Conservation (phyloP, 2,113 vertebrate genomes). For the Aegithalos caudatus region DNA sequence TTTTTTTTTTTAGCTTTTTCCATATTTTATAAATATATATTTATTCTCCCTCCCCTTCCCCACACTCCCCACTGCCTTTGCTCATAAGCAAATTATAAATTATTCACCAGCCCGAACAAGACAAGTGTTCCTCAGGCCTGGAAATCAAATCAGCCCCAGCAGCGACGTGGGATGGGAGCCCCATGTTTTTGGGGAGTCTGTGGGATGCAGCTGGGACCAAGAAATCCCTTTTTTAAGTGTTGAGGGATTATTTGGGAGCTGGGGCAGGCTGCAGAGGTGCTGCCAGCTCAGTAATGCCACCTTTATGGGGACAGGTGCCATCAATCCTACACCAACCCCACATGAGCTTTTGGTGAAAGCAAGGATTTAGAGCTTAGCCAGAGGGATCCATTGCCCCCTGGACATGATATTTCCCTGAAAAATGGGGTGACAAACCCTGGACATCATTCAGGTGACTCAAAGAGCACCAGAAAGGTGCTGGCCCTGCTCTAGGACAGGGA, state of each 20-base stretch:
- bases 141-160: neutral
- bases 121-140: neutral
- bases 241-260: neutral
- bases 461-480: neutral
- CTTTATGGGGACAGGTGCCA: neutral
- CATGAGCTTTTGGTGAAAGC: neutral
- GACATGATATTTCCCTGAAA: neutral
- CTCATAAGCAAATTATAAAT: constrained; percentile 25
- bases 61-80: neutral
- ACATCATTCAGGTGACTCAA: no score
- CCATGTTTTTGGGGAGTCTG: neutral
- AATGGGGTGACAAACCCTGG: no score
- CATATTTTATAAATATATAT: constrained; percentile 43
- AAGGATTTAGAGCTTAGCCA: neutral
- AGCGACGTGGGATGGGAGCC: accelerated
- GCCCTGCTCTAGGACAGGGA: no score
- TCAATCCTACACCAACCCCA: neutral
- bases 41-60: neutral
- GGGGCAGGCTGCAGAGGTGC: neutral
- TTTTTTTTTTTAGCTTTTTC: neutral
- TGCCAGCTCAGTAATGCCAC: neutral
- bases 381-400: no score
- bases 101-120: constrained; percentile 6
- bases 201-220: neutral
- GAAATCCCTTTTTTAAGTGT: neutral